Conservation (phyloP, 1,140 invertebrate genomes). For the Drosophila pseudoananassae region DNA sequence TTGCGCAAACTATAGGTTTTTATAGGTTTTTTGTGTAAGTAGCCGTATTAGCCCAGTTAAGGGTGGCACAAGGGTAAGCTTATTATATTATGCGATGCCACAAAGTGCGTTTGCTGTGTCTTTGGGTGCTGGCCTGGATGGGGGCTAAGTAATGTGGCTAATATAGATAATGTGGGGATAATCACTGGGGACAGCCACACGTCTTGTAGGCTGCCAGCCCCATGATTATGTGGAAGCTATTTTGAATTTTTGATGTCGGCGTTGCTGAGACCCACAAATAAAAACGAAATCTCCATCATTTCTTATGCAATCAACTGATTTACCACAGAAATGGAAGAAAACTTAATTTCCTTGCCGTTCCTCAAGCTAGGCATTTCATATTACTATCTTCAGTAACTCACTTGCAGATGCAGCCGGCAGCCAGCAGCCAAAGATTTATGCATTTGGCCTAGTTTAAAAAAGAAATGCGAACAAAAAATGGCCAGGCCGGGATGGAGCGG, state of each 20-base stretch:
- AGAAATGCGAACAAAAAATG: constrained; percentile 28
- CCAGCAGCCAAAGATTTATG: constrained; percentile 35
- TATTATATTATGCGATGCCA: constrained; percentile 40
- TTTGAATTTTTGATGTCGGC: neutral
- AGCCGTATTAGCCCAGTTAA: constrained; percentile 4
- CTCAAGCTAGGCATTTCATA: constrained; percentile 10
- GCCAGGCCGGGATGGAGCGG: neutral
- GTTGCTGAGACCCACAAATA: neutral
- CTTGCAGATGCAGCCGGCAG: constrained; percentile 16
- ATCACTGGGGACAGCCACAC: constrained; percentile 29
- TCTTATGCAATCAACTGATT: constrained; percentile 32
- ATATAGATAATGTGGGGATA: constrained; percentile 43
- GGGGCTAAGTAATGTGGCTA: constrained; percentile 46
- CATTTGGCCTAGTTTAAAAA: constrained; percentile 54
- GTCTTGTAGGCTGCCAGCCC: neutral
- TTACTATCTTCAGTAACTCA: constrained; percentile 21
- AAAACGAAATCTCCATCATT: neutral
- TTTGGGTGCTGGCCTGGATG: constrained; percentile 2
- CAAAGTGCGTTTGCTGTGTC: constrained; percentile 32
- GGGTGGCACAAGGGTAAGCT: constrained; percentile 27
- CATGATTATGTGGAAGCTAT: neutral
- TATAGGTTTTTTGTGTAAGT: constrained; percentile 14
- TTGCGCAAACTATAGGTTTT: neutral
- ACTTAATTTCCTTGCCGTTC: constrained; percentile 33
- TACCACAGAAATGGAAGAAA: constrained; percentile 24